These are phyloP conservation scores for Molothrus aeneus DNA, from an alignment of 2,797 vertebrate genomes.

Conservation along the genomic window DNA sequence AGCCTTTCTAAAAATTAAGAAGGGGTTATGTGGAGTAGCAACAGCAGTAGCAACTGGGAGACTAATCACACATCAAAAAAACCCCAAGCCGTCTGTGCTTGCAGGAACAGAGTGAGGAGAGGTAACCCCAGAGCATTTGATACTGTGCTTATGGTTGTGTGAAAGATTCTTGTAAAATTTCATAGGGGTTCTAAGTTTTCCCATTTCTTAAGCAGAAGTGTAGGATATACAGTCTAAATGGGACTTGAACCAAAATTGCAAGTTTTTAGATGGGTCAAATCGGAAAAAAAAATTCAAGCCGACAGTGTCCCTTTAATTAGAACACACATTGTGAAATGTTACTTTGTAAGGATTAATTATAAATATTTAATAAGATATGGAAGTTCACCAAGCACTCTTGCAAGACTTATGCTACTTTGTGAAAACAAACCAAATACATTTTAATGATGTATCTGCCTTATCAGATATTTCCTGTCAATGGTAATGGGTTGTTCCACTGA, in stretches of 20 bases:
- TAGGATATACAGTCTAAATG: background rate
- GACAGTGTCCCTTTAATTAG: constrained; percentile 71
- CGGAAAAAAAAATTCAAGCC: constrained; percentile 36
- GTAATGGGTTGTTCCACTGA: constrained; percentile 2
- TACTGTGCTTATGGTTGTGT: background rate
- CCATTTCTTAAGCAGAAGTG: background rate
- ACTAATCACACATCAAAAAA: background rate
- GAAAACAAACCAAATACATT: constrained; percentile 60
- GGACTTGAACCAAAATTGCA: background rate
- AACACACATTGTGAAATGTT: constrained; percentile 61
- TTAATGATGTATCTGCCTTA: constrained; percentile 42
- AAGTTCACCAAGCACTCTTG: constrained; percentile 62
- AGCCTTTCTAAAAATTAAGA: background rate
- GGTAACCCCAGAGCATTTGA: background rate
- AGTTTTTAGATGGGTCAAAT: constrained; percentile 9
- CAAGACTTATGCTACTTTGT: constrained; percentile 29
- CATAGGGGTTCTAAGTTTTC: background rate
- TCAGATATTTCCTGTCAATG: constrained; percentile 25
- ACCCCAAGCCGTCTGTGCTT: background rate
- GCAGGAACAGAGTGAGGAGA: background rate
- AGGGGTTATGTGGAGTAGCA: background rate
- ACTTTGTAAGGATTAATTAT: constrained; percentile 66
- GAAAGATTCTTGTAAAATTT: background rate
- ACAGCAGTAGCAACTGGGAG: background rate
- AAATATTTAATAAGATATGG: constrained; percentile 71